Conservation (phyloP, 2,797 vertebrate species). For the Cygnus olor region DNA sequence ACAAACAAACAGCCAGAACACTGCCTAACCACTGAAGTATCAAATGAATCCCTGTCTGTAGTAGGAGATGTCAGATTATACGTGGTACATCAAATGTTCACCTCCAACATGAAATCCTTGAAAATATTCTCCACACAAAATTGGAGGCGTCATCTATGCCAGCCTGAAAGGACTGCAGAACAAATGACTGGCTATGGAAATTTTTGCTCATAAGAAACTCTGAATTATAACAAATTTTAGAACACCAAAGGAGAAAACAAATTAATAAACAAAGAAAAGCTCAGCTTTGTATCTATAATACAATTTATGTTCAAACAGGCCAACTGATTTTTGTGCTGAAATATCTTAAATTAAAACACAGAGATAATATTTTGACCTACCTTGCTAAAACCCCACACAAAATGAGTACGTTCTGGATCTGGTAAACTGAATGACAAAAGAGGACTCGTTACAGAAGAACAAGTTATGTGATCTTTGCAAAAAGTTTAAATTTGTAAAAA, state of each 20-base stretch:
- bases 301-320: neutral
- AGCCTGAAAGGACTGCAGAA: neutral
- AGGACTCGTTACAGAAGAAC: neutral
- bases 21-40: neutral
- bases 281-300: neutral
- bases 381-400: slow-evolving; percentile 68
- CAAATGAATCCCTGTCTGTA: neutral
- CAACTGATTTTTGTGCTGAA: neutral
- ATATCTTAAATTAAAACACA: neutral
- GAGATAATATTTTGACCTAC: neutral
- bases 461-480: neutral
- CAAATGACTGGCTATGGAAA: neutral
- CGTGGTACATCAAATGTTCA: neutral
- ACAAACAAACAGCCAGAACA: neutral
- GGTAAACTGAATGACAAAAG: slow-evolving; percentile 20
- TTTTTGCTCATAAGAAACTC: neutral
- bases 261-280: neutral
- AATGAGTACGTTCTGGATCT: slow-evolving; percentile 55
- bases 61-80: neutral
- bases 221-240: neutral
- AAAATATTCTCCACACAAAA: neutral
- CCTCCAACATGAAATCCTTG: neutral
- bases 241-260: neutral
- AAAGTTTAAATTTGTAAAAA: neutral
- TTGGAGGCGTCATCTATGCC: neutral